phyloP scores from a whole-genome alignment of 2,113 vertebrate species.

The Orcinus orca region DNA sequence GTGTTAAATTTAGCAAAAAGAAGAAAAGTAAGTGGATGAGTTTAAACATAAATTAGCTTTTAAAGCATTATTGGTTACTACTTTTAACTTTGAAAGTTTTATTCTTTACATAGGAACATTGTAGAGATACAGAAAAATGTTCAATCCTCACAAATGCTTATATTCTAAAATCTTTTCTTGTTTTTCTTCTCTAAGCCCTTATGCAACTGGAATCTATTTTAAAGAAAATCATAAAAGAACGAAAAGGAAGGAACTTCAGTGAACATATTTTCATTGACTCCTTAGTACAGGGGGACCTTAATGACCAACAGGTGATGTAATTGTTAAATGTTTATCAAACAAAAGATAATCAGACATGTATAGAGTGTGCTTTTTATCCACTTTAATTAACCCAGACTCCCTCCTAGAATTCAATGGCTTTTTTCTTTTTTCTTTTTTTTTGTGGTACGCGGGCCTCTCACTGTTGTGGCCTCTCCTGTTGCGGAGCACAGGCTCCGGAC shows the following conservation, averaged over 20 bases:
- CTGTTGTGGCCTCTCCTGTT: too few species aligned
- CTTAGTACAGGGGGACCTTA: slow-evolving; percentile 90
- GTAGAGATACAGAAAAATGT: background rate
- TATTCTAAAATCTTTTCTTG: slow-evolving; percentile 63
- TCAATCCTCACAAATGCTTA: slow-evolving; percentile 29
- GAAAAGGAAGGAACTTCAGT: slow-evolving; percentile 83
- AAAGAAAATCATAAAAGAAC: slow-evolving; percentile 89
- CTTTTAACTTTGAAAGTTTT: slow-evolving; percentile 28
- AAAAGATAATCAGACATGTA: background rate
- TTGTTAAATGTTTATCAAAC: slow-evolving; percentile 36
- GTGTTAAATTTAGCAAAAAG: slow-evolving; percentile 35
- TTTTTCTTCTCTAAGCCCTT: slow-evolving; percentile 85
- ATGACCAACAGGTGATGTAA: slow-evolving; percentile 91
- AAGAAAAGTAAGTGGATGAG: background rate
- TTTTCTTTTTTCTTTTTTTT: background rate
- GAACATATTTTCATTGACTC: slow-evolving; percentile 89
- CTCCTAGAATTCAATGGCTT: background rate
- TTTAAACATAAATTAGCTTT: slow-evolving; percentile 44
- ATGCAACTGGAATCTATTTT: slow-evolving; percentile 91
- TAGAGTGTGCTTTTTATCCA: background rate
- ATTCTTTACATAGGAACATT: background rate
- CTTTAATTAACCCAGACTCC: background rate
- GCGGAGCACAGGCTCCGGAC: too few species aligned
- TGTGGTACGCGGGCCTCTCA: too few species aligned
- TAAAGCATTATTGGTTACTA: background rate